Evolutionary conservation across 2,797 vertebrate genomes (phyloP), one percentile per base, ranked within the genome.

Genomic region (Onychomys arenicola): DNA sequence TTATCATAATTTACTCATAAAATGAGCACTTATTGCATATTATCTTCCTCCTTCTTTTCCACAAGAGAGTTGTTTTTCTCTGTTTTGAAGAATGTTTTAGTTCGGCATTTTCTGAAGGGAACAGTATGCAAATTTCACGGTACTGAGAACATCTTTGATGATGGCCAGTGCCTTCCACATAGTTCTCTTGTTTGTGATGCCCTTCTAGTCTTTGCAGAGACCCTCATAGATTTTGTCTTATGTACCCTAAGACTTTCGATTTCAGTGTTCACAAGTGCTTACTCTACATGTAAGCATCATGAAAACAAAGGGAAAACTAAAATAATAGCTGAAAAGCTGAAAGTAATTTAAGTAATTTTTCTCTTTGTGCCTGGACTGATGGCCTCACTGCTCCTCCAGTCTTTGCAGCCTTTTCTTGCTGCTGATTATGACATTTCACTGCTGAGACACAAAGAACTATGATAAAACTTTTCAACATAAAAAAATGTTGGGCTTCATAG

Each of bases 371-470:
- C 23, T 34, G 46, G 25, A 46, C n/a, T 82, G 52, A 61, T n/a
- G 82, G 8, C 21, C 27, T 43, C 25, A 37, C 25, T 83, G 13
- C 46, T 81, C 21, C 43, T 85, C 73, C 10, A 84, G 2, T 63
- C 14, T 91, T 86, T 88, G 86, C n/a, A 87, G 32, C 49, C 46
- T 67, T 92, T 87, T 73, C 29, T 77, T n/a, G n/a, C 40, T 57
- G 27, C n/a, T 86, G 78, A 85, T 19, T 78, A 59, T 23, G 4
- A 7, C 27, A 3, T 76, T 4, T n/a, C 83, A 6, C 67, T 91
- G 55, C 3, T 37, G 49, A 90, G 37, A 77, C 67, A 88, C 21
- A 63, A 84, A 96, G 14, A 77, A 57, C 5, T 14, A 7, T 55
- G 25, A 76, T 52, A 25, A 13, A 69, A 27, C 1, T 83, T 69